Evolutionary conservation across 2,113 vertebrate species (phyloP), one percentile per base, ranked within the genome.

Genomic region (Larimichthys polyactis): DNA sequence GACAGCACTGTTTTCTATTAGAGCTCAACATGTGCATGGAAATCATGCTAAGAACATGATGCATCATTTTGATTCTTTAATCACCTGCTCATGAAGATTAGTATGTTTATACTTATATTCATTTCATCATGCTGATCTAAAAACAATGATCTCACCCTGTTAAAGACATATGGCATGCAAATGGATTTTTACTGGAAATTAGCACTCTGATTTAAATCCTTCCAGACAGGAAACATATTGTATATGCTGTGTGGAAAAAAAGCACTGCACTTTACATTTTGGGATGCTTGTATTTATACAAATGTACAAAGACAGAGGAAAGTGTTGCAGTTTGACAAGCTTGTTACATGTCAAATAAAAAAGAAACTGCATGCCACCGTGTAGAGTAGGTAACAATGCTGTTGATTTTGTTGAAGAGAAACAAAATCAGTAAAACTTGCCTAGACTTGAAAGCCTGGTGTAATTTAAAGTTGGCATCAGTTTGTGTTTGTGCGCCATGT

Each of bases 31-130:
- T 82, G 48, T 58, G 48, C 77, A 19, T 20, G 75, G 36, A 82
- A 74, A 70, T 48, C 57, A 57, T 59, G 27, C 17, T 4, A 68
- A 75, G 55, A 71, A 55, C 66, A 55, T 22, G 24, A 79, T 54
- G 19, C 36, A 49, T 22, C 29, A 22, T 32, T 54, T 51, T 12
- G 36, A 66, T 69, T 40, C 22, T 22, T 44, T 22, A 40, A 32
- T 72, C 44, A 70, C 71, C 73, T 86, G 69, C 75, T 81, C 55
- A 52, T 78, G 4, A 60, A 82, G 73, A 80, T 71, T 77, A 82
- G 5, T 20, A 11, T 36, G 27, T 49, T 59, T 27, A 20, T 54
- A 58, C n/a, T 60, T 82, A 60, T 2, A 63, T 73, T 71, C 11
- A 67, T 81, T 75, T 69, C 80, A 65, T 65, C 62, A 64, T 71